Conservation (phyloP, 64 coral and sea anemone species). For the Montipora cactus region DNA sequence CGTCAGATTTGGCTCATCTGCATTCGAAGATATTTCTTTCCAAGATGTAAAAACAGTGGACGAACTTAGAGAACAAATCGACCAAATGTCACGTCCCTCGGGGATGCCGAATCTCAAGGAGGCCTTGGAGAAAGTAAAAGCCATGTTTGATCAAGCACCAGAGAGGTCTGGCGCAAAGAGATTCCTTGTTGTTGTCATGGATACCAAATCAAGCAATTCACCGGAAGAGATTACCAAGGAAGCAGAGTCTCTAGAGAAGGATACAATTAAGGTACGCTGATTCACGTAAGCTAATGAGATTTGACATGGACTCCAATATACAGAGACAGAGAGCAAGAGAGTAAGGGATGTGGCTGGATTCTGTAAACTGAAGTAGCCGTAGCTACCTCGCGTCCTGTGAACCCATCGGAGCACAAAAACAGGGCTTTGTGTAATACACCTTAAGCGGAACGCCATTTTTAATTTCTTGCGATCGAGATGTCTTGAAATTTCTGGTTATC, state of each 20-base stretch:
- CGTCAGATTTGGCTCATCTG: conserved; percentile 59
- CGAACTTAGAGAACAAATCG: conserved; percentile 52
- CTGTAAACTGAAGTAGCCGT: too few species aligned
- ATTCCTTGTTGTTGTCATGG: conserved; percentile 65
- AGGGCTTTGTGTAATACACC: too few species aligned
- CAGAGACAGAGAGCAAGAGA: too few species aligned
- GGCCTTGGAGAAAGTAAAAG: conserved; percentile 37
- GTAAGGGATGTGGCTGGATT: too few species aligned
- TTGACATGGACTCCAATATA: too few species aligned
- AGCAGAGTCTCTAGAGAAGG: conserved; percentile 7
- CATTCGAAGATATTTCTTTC: conserved; percentile 53
- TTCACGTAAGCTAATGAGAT: not conserved
- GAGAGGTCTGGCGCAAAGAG: conserved; percentile 50
- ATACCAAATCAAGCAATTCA: conserved; percentile 34
- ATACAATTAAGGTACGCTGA: conserved; percentile 20
- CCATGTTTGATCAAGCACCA: conserved; percentile 26
- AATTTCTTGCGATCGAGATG: too few species aligned
- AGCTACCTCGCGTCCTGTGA: too few species aligned
- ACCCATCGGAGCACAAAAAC: too few species aligned
- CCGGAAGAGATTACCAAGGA: conserved; percentile 12
- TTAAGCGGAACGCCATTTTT: too few species aligned
- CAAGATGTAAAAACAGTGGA: conserved; percentile 45
- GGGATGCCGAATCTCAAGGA: conserved; percentile 36
- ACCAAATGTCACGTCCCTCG: not conserved
- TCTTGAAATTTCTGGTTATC: too few species aligned